Evolutionary conservation across 2,797 vertebrate genomes (phyloP).

Genomic region (Dipus sagitta): DNA sequence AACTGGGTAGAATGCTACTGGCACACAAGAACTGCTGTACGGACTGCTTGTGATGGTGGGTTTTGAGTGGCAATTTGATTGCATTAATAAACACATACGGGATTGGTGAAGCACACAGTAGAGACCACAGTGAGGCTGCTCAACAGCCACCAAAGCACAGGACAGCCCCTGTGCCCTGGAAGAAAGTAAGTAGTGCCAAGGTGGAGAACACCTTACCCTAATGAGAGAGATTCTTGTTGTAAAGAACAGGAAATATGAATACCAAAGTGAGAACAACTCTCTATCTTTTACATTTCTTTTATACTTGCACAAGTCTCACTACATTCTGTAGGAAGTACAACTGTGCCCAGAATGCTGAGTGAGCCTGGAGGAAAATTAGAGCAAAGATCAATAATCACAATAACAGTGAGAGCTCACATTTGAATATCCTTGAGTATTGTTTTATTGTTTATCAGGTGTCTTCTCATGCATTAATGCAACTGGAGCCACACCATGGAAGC

Average conservation of each 20-base stretch:
- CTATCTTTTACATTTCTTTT: not conserved
- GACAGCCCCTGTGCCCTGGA: fast-evolving
- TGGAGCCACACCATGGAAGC: not conserved
- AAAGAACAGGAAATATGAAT: not conserved
- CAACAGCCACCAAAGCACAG: not conserved
- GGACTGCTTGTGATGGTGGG: no score
- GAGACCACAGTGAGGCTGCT: not conserved
- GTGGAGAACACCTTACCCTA: not conserved
- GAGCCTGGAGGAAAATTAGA: not conserved
- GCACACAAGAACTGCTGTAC: not conserved
- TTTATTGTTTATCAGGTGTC: slow-evolving; percentile 5
- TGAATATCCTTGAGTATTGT: not conserved
- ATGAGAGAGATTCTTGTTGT: slow-evolving; percentile 65
- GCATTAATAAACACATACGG: no score
- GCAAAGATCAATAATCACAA: slow-evolving; percentile 55
- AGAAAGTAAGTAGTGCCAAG: not conserved
- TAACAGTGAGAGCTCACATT: not conserved
- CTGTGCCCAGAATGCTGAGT: not conserved
- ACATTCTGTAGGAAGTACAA: not conserved
- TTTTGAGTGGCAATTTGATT: no score
- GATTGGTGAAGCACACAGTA: not conserved
- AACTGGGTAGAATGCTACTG: no score
- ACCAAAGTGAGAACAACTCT: slow-evolving; percentile 40
- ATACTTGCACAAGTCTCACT: not conserved
- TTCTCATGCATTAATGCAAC: not conserved